Evolutionary conservation across 2,888 invertebrate genomes (phyloP).

Genomic region (Tetragonula carbonaria): DNA sequence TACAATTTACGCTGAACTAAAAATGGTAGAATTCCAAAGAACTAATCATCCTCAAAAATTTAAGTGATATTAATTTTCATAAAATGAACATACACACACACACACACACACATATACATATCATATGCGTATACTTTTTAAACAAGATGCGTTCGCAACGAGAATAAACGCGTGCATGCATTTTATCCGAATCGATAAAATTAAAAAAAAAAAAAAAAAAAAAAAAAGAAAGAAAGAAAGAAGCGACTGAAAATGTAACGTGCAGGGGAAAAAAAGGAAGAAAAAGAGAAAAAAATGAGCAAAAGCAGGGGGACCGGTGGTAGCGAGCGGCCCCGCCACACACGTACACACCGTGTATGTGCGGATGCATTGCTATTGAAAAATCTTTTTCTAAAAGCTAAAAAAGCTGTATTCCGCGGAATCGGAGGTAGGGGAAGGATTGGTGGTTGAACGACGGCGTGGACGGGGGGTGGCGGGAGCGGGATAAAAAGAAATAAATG

Average conservation of each 20-base stretch:
- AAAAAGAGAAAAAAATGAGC: not conserved
- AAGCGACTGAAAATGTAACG: not conserved
- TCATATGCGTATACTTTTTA: not conserved
- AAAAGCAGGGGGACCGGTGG: not conserved
- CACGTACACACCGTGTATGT: too few relatives aligned
- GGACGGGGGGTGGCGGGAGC: not conserved
- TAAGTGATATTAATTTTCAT: not conserved
- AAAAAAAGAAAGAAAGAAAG: not conserved
- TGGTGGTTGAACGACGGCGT: too few relatives aligned
- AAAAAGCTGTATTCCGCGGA: slow-evolving; percentile 30
- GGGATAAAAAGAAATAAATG: slow-evolving; percentile 41
- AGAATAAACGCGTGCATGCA: not conserved
- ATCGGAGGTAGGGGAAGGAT: not conserved
- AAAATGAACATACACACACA: not conserved
- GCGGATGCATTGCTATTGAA: not conserved
- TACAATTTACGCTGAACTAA: slow-evolving; percentile 43
- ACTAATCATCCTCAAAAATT: slow-evolving; percentile 6
- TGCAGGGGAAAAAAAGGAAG: not conserved
- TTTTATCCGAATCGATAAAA: not conserved
- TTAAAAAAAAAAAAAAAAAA: slow-evolving; percentile 1
- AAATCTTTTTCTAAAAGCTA: slow-evolving; percentile 36
- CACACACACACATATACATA: too few relatives aligned
- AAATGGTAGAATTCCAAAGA: slow-evolving; percentile 35
- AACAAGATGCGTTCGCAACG: not conserved
- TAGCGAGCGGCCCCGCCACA: not conserved